phyloP scores from a whole-genome alignment of 2,113 vertebrate genomes.

The Erpornis zantholeuca region DNA sequence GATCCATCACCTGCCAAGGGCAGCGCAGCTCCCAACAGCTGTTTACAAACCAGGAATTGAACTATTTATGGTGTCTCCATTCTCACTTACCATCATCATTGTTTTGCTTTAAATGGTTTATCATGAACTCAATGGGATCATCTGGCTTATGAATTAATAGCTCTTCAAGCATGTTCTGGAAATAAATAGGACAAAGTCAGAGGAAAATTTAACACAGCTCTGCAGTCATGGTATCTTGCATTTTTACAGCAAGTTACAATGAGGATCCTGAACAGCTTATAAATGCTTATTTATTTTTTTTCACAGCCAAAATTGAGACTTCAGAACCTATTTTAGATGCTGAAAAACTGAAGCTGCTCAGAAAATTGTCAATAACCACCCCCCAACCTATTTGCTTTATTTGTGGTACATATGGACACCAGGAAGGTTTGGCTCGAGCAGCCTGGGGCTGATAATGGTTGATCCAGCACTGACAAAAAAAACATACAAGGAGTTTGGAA shows the following conservation, averaged over 20 bases:
- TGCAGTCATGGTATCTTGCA: not conserved
- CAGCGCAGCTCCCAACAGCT: not conserved
- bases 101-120: conserved; percentile 75
- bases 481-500: not conserved
- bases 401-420: not conserved
- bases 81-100: conserved; percentile 73
- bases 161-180: conserved; percentile 81
- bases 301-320: not conserved
- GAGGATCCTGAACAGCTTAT: not conserved
- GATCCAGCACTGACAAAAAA: not conserved
- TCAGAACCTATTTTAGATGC: not conserved
- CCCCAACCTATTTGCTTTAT: not conserved
- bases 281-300: not conserved
- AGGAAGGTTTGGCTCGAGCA: not conserved
- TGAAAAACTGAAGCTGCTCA: not conserved
- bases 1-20: not conserved
- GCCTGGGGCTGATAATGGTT: fast-evolving
- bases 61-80: not conserved
- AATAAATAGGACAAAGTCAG: conserved; percentile 41
- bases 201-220: not conserved
- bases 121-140: conserved; percentile 85
- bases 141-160: conserved; percentile 83
- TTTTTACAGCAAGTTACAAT: not conserved
- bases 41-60: not conserved
- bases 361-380: not conserved